Base-by-base conservation (phyloP, 2,797 vertebrate genomes). In the Tolypeutes matacus region DNA sequence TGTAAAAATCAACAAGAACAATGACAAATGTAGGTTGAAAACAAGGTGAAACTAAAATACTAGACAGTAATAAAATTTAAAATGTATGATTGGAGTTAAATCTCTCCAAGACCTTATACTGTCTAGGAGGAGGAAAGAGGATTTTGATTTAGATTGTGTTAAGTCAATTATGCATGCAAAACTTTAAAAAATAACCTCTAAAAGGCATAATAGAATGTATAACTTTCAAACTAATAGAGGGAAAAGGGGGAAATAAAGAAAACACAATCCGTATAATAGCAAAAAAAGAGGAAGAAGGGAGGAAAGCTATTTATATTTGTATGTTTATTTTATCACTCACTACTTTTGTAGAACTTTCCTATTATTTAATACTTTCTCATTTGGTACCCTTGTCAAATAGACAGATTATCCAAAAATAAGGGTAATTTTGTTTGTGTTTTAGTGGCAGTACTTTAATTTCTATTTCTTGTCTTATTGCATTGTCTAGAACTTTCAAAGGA, bases 391-490 rank as follows among this genome's bases (percentile, higher is more conserved):
- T 36, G 56, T 23, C 42, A 46, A 27, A 69, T 49, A 42, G 51
- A 76, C 36, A 46, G 21, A 39, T 65, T 64, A 51, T 51, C 29
- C 12, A 75, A 64, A 78, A 25, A 69, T 3, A 58, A 51, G 64
- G 51, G n/a, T 39, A n/a, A 56, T 42, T 70, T 49, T 77, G 0
- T 73, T 23, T 86, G 39, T 15, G 91, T 73, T 76, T 73, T 20
- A 51, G 51, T 39, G 20, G 12, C 7, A 11, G 31, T 53, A 31
- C 31, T 82, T 82, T 53, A 31, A 51, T 86, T 92, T 77, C 25
- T 39, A 20, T 92, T 94, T 92, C 93, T 60, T 75, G 39, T 83
- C 93, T 89, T 87, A 84, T 56, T 83, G 65, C 91, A 27, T 83
- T 7, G 65, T 46, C 86, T 46, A 46, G 49, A 75, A 51, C 11